A percentile compares a stretch with the other conserved stretches of the same genome.
Evolutionary conservation across 2,797 vertebrate species (phyloP).

Genomic region (Danio choprae): DNA sequence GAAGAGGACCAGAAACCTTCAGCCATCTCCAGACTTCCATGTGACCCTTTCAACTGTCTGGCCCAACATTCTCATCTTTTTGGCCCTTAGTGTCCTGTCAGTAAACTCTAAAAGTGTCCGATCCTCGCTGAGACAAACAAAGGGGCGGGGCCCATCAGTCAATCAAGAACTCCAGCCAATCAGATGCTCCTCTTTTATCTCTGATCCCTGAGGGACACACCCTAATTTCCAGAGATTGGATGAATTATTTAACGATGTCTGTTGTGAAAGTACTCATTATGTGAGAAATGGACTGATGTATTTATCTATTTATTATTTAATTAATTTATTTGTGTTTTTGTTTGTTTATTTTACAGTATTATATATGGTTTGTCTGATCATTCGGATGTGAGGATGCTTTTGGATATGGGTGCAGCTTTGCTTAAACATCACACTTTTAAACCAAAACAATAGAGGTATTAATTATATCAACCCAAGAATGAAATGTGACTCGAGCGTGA

Average conservation of each 20-base stretch:
- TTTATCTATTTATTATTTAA: constrained; percentile 66
- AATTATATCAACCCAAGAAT: constrained; percentile 17
- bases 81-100: constrained; percentile 73
- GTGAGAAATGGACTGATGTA: constrained; percentile 64
- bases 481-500: background rate
- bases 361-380: constrained; percentile 32
- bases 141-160: constrained; percentile 19
- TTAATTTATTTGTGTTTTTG: constrained; percentile 62
- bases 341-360: constrained; percentile 56
- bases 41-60: constrained; percentile 88
- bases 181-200: constrained; percentile 37
- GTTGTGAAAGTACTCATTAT: constrained; percentile 45
- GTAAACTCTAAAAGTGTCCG: background rate
- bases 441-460: constrained; percentile 11
- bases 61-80: constrained; percentile 81
- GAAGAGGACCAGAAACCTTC: constrained; percentile 79
- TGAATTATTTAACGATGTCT: constrained; percentile 51
- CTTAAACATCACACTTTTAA: constrained; percentile 8
- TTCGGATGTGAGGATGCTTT: constrained; percentile 54
- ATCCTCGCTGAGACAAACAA: constrained; percentile 21
- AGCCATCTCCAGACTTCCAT: constrained; percentile 82
- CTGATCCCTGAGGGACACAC: constrained; percentile 28
- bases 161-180: constrained; percentile 19
- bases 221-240: constrained; percentile 45
- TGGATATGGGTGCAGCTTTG: constrained; percentile 56